These are phyloP conservation scores for Macrochelys suwanniensis DNA, from an alignment of 2,797 vertebrate species.

Conservation along the genomic window DNA sequence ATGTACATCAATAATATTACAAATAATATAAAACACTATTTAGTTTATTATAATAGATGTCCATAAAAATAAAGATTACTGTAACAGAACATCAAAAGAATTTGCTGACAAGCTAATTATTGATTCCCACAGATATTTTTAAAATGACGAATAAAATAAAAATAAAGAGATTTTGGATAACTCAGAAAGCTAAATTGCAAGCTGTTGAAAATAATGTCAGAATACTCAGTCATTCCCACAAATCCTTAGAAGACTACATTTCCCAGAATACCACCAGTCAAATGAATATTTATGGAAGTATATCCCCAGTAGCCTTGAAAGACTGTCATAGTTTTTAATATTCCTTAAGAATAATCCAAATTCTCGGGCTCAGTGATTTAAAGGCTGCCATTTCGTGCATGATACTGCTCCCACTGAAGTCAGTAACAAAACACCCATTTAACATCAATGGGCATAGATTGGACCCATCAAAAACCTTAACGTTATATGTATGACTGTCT, in stretches of 20 bases:
- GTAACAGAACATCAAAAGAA: not conserved
- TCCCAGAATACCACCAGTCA: not conserved
- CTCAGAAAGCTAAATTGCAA: not conserved
- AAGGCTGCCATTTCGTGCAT: not conserved
- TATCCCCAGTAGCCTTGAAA: not conserved
- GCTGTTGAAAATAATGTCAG: not conserved
- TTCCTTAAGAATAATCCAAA: not conserved
- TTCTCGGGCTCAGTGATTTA: not conserved
- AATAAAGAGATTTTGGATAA: not conserved
- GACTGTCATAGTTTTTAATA: not conserved
- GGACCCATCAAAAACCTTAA: not conserved
- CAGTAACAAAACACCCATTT: not conserved
- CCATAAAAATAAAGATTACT: not conserved
- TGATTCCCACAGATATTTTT: not conserved
- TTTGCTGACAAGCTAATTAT: not conserved
- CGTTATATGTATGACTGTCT: not conserved
- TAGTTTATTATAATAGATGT: not conserved
- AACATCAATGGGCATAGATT: not conserved
- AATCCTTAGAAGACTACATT: not conserved
- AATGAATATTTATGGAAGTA: fast-evolving
- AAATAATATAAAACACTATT: no score
- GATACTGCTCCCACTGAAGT: not conserved
- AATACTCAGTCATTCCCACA: not conserved
- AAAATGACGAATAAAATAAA: not conserved
- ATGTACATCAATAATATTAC: no score